Percentiles rank a stretch among this genome's conserved stretches.
phyloP scores from a whole-genome alignment of 2,797 vertebrate species.

The Anisognathus igniventris region DNA sequence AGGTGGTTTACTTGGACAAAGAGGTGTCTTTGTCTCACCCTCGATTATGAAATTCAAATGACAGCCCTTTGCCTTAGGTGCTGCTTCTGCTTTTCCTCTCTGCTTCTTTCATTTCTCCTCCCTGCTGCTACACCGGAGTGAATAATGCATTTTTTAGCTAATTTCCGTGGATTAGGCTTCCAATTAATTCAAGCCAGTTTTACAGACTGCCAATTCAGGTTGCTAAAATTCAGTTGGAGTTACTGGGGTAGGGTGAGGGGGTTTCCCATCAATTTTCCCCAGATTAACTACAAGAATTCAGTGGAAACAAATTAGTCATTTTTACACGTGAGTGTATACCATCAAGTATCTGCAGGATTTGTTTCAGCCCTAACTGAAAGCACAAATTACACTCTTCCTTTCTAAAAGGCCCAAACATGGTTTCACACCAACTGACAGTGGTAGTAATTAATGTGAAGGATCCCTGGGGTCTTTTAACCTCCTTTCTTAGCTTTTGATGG shows the following conservation, averaged over 20 bases:
- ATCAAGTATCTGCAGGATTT: neutral
- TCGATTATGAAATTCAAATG: constrained; percentile 47
- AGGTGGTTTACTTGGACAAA: constrained; percentile 41
- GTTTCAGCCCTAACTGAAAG: constrained; percentile 9
- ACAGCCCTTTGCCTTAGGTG: constrained; percentile 35
- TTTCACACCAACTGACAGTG: constrained; percentile 48
- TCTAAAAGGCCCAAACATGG: constrained; percentile 12
- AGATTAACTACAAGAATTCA: constrained; percentile 13
- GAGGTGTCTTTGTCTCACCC: constrained; percentile 30
- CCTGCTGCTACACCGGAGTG: constrained; percentile 53
- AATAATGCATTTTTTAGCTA: constrained; percentile 56
- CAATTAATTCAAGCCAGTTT: constrained; percentile 55
- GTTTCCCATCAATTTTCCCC: neutral
- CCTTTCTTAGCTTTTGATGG: constrained; percentile 52
- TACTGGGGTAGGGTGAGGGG: neutral
- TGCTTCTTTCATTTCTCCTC: constrained; percentile 21
- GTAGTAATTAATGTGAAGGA: constrained; percentile 47
- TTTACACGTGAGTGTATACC: neutral
- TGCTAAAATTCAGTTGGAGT: constrained; percentile 21
- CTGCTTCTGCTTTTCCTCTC: constrained; percentile 29
- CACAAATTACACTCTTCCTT: constrained; percentile 30
- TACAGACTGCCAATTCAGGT: constrained; percentile 40
- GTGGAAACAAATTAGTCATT: constrained; percentile 3
- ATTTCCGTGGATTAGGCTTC: constrained; percentile 55
- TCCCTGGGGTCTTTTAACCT: constrained; percentile 60